A percentile compares a stretch with the other conserved stretches of the same genome.
Conservation (phyloP, 1,140 invertebrate species). For the Melanaphis sacchari region DNA sequence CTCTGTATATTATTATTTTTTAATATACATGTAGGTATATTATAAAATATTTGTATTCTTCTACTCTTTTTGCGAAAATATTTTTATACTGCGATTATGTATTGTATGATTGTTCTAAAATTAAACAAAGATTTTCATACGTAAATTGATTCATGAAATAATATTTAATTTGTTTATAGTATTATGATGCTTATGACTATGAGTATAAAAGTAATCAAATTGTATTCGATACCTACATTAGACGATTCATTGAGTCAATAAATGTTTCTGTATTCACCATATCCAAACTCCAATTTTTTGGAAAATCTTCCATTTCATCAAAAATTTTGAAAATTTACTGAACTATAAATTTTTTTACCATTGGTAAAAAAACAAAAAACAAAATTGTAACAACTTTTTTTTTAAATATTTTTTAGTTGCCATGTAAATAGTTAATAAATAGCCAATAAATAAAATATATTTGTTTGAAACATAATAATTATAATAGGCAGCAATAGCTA, state of each 20-base stretch:
- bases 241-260: background rate
- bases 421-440: background rate
- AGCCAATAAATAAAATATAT: background rate
- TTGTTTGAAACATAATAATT: background rate
- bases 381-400: background rate
- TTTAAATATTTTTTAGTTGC: background rate
- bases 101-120: background rate
- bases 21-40: no score
- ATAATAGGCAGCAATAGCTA: background rate
- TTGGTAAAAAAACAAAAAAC: background rate
- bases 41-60: background rate
- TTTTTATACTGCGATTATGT: background rate
- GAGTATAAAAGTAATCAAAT: background rate
- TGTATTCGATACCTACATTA: constrained; percentile 1
- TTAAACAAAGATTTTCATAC: background rate
- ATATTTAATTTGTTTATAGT: background rate
- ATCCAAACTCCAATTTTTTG: background rate
- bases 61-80: background rate
- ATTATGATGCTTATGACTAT: background rate
- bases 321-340: background rate
- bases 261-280: background rate
- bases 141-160: background rate
- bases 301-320: background rate
- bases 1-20: no score
- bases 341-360: background rate